Percentiles rank a stretch among this genome's conserved stretches.
Conservation (phyloP, 2,888 invertebrate genomes). For the Eupithecia tripunctaria region DNA sequence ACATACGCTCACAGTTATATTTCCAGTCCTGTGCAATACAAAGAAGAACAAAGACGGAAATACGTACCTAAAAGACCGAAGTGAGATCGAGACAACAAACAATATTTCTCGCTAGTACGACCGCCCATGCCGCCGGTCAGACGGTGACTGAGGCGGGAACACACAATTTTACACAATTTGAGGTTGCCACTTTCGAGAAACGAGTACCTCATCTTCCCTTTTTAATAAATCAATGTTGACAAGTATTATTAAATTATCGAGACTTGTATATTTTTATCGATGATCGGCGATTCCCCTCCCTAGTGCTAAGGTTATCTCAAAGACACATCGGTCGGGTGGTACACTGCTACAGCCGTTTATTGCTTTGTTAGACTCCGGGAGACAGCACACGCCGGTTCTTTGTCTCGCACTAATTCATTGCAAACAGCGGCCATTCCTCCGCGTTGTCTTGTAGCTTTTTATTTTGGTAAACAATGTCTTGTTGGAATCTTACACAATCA, state of each 20-base stretch:
- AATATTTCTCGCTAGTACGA: no score
- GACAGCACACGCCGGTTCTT: not conserved
- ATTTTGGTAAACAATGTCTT: not conserved
- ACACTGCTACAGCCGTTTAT: not conserved
- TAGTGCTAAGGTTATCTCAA: not conserved
- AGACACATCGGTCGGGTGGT: not conserved
- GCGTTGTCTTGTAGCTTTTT: not conserved
- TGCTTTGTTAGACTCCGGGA: not conserved
- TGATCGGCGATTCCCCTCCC: not conserved
- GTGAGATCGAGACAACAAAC: no score
- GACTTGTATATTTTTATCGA: not conserved
- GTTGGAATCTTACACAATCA: not conserved
- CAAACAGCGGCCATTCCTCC: not conserved
- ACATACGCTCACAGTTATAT: no score
- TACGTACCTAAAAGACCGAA: no score
- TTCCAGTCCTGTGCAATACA: no score
- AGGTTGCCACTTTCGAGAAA: no score
- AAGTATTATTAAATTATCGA: not conserved
- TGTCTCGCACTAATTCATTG: not conserved
- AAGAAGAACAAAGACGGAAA: no score
- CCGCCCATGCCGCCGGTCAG: no score
- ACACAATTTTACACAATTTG: no score
- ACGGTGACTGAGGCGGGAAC: no score
- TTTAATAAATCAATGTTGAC: no score
- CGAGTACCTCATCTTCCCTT: no score